These are phyloP conservation scores for Dendroctonus ponderosae DNA, from an alignment of 1,140 invertebrate genomes.

Conservation along the genomic window DNA sequence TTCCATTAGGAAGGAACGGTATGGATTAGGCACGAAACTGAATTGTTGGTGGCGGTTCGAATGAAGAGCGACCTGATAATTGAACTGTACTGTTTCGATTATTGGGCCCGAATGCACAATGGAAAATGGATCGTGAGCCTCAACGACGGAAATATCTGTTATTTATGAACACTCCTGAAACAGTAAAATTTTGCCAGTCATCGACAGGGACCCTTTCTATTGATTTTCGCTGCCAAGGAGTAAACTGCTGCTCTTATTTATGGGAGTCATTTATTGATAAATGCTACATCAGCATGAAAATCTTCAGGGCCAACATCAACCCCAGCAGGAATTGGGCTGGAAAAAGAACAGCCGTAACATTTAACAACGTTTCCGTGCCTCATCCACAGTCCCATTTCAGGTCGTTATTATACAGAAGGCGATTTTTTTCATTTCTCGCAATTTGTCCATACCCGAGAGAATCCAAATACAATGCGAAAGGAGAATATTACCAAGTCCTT, in stretches of 20 bases:
- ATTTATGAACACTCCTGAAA: constrained; percentile 26
- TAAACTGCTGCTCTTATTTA: constrained; percentile 25
- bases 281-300: too few species aligned
- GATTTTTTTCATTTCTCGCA: constrained; percentile 10
- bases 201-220: constrained; percentile 14
- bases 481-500: constrained; percentile 15
- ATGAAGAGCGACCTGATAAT: too few species aligned
- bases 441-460: constrained; percentile 18
- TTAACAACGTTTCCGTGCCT: too few species aligned
- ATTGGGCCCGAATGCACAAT: too few species aligned
- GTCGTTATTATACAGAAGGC: not conserved
- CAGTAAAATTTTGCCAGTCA: constrained; percentile 24
- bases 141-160: constrained; percentile 12
- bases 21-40: constrained; percentile 4
- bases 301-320: not conserved
- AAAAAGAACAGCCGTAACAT: not conserved
- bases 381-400: too few species aligned
- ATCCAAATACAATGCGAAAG: constrained; percentile 21
- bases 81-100: too few species aligned
- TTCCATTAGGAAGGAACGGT: constrained; percentile 9
- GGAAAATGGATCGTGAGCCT: too few species aligned
- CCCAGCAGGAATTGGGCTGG: not conserved
- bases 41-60: too few species aligned
- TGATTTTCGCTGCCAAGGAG: constrained; percentile 26
- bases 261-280: not conserved